These are phyloP conservation scores for Parotocinclus haroldoi DNA, from an alignment of 2,797 vertebrate genomes.

Conservation along the genomic window DNA sequence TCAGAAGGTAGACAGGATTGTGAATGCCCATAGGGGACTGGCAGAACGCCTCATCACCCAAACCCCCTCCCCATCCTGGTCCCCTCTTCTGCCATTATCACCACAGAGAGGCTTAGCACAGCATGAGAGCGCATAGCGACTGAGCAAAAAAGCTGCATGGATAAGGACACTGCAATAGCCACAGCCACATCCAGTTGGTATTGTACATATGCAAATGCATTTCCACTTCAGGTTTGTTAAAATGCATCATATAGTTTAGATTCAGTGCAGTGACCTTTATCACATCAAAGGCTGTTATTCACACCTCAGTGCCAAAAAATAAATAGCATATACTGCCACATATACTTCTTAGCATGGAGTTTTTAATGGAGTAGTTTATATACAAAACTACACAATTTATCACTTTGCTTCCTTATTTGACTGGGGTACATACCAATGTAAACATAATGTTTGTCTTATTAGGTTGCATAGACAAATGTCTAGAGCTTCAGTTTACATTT, in stretches of 20 bases:
- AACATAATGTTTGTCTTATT: no score
- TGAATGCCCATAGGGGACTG: constrained; percentile 32
- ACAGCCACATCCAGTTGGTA: constrained; percentile 25
- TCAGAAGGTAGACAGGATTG: constrained; percentile 38
- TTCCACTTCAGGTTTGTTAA: constrained; percentile 4
- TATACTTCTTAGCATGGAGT: no score
- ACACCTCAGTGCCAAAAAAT: no score
- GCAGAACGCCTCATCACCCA: constrained; percentile 45
- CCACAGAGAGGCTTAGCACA: constrained; percentile 62
- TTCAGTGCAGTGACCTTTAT: no score
- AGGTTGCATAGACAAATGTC: no score
- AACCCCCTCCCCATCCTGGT: constrained; percentile 39
- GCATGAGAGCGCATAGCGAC: constrained; percentile 56
- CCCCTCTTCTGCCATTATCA: constrained; percentile 51
- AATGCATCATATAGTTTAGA: background rate
- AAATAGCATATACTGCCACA: no score
- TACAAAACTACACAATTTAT: no score
- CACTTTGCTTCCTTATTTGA: no score
- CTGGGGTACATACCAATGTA: no score
- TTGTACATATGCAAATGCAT: constrained; percentile 3
- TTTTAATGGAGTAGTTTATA: no score
- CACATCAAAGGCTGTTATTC: no score
- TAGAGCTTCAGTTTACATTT: no score
- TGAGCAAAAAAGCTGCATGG: constrained; percentile 64
- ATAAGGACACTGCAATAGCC: constrained; percentile 47